Conservation (phyloP, 2,113 vertebrate species). For the Pedionomus torquatus region DNA sequence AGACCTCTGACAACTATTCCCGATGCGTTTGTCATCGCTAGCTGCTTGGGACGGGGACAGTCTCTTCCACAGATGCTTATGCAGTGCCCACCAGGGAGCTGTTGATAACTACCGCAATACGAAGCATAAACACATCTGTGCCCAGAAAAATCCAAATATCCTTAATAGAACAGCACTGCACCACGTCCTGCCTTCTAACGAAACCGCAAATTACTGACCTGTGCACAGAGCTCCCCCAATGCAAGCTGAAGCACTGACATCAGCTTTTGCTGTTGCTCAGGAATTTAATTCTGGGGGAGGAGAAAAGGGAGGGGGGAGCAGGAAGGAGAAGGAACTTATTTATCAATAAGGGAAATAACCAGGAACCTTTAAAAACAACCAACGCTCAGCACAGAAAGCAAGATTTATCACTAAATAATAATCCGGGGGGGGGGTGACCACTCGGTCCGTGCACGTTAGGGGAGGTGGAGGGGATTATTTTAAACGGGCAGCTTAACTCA, state of each 20-base stretch:
- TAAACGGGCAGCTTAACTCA: conserved; percentile 21
- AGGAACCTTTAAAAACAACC: not conserved
- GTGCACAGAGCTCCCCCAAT: conserved; percentile 49
- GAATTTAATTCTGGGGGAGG: conserved; percentile 70
- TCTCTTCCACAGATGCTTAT: not conserved
- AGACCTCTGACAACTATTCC: not conserved
- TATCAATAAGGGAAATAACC: conserved; percentile 49
- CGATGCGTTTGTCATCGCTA: not conserved
- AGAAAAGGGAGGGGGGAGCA: conserved; percentile 45
- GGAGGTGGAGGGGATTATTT: not conserved
- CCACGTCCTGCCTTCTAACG: not conserved
- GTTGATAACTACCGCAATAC: not conserved
- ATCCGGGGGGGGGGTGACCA: not conserved
- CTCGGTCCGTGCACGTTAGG: not conserved
- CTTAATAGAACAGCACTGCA: not conserved
- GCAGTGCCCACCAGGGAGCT: not conserved
- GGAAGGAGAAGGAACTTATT: conserved; percentile 58
- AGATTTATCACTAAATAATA: not conserved
- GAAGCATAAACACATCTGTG: not conserved
- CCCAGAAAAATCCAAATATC: conserved; percentile 2
- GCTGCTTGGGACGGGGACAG: not conserved
- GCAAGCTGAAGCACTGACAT: conserved; percentile 68
- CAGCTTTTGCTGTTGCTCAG: conserved; percentile 63
- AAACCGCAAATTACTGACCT: conserved; percentile 63
- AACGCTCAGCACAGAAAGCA: not conserved